Evolutionary conservation across 1,140 invertebrate genomes (phyloP).

Genomic region (Triops longicaudatus): DNA sequence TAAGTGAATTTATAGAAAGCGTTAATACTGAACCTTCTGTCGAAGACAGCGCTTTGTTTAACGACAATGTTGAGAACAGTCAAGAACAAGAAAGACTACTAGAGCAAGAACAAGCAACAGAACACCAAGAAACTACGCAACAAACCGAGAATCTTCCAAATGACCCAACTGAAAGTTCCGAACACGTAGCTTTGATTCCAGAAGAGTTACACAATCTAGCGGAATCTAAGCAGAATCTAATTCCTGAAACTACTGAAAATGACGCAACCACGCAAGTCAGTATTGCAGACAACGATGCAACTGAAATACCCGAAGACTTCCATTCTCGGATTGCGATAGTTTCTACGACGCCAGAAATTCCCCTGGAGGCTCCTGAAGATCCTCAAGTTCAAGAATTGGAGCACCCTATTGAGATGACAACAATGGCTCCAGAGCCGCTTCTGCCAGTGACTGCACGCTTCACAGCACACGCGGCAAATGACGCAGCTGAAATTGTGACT

Average conservation of each 20-base stretch:
- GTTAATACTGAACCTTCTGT: background rate
- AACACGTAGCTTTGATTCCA: background rate
- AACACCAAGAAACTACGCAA: no score
- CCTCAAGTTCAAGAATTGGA: background rate
- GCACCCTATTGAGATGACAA: background rate
- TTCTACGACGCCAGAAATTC: background rate
- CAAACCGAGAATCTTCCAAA: background rate
- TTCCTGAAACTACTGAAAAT: background rate
- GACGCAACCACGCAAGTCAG: background rate
- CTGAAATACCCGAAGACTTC: background rate
- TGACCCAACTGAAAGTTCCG: background rate
- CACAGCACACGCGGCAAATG: background rate
- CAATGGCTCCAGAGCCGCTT: background rate
- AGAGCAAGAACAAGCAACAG: no score
- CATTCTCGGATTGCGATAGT: background rate
- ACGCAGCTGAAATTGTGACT: background rate
- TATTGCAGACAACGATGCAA: background rate
- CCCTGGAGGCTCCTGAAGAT: background rate
- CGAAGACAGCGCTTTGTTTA: background rate
- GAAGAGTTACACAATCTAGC: background rate
- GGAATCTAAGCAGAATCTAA: background rate
- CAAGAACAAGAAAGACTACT: background rate
- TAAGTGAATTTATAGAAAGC: background rate
- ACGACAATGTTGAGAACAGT: background rate
- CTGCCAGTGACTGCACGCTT: background rate